Base-by-base conservation (phyloP, 1,140 invertebrate species). In the Choristoneura fumiferana region DNA sequence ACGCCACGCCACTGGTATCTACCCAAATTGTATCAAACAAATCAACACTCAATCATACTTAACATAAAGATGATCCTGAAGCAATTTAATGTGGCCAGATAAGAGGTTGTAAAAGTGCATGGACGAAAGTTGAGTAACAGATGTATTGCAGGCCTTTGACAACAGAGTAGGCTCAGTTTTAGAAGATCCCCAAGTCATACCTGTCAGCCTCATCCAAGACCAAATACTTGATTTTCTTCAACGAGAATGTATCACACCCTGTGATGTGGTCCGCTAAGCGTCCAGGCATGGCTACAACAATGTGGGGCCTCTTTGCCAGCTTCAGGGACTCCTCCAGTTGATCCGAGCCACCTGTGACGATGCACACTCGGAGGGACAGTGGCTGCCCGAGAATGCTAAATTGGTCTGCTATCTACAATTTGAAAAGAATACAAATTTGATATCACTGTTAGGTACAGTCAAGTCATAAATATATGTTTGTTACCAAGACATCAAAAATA, bases 181-280 rank as follows among this genome's bases (percentile, higher is more conserved):
- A 29, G 22, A 29, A 29, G 22, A 6, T 2, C 22, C n/a, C 6
- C 2, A 29, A 79, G 63, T 12, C 15, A 60, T 76, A 89, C 84
- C 95, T 92, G 84, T 98, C 97, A 15, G 97, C 97, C 92, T 99
- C 98, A 89, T 99, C 98, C 22, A 98, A 84, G 1, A 99, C 95
- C 35, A 98, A 82, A 90, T 95, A 98, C 78, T 95, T 94, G 4
- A 98, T 93, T 71, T 92, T 93, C 73, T 94, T 93, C 34, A 98
- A 92, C 8, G 93, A 93, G 82, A 97, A 96, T 15, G 95, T 96
- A 70, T 96, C 90, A 84, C 93, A 97, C 57, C 95, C 96, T 62
- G 95, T 92, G 5, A 98, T 89, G 82, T 98, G 96, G 89, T 98
- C 97, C 0, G 95, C 95, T 10, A 98, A 83, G 14, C 96, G 91